Base-by-base conservation (phyloP, 1,140 invertebrate species). In the Berghia stephanieae region DNA sequence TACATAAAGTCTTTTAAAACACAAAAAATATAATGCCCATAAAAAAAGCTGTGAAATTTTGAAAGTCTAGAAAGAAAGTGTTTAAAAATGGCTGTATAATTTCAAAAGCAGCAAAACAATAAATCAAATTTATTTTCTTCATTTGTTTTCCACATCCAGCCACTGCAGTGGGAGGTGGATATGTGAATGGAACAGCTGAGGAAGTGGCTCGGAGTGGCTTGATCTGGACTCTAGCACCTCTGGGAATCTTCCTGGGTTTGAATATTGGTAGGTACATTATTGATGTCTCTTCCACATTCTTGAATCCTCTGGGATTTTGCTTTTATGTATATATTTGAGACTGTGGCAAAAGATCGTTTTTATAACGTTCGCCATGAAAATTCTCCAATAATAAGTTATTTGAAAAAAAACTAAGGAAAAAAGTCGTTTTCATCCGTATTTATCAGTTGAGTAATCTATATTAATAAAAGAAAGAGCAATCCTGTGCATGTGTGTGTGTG, bases 101-200 rank as follows among this genome's bases (percentile, higher is more conserved):
- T 0, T 66, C 13, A 66, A 13, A 66, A 31, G 16, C 31, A n/a
- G 1, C 18, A n/a, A 13, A 18, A 16, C 60, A 13, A n/a, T 66
- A n/a, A 21, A 16, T 31, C 18, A 13, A 16, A 13, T 38, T 52
- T 72, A 6, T 49, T 38, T 42, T 6, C 67, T 38, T 18, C 0
- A 69, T n/a, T 44, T 18, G 34, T 21, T 52, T 42, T 70, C 52
- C 46, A 78, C 55, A 82, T 78, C 27, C 77, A 88, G 88, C 88
- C 16, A 89, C 88, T 71, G 83, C 81, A 31, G 87, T 88, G 2
- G 88, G 87, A 80, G 88, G 88, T 42, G 88, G 86, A 34, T 87
- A 86, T 71, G 83, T 89, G 27, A 87, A 88, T 83, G 88, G 88
- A 80, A 88, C 86, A 81, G 86, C 88, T 16, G 88, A 89, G 78